These are phyloP conservation scores for Stegastes partitus DNA, from an alignment of 2,113 vertebrate genomes.

Conservation along the genomic window DNA sequence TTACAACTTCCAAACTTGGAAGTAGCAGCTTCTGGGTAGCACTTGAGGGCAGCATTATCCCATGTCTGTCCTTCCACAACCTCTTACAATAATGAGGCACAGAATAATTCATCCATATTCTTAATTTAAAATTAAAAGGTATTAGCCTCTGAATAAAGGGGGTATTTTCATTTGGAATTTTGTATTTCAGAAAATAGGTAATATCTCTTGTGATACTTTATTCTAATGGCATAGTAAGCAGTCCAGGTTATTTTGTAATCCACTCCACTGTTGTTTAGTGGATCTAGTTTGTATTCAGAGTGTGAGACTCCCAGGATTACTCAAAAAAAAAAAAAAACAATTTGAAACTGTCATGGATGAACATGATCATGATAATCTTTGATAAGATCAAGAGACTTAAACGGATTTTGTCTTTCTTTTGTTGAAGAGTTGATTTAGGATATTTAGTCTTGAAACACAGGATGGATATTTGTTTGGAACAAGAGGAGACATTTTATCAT, in stretches of 20 bases:
- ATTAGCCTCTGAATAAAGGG: slow-evolving; percentile 27
- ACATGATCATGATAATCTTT: slow-evolving; percentile 15
- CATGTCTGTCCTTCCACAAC: slow-evolving; percentile 30
- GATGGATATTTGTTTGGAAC: slow-evolving; percentile 6
- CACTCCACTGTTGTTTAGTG: slow-evolving; percentile 16
- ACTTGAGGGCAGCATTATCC: slow-evolving; percentile 80
- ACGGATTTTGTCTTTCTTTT: slow-evolving; percentile 37
- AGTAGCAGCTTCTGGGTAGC: slow-evolving; percentile 59
- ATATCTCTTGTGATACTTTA: slow-evolving; percentile 13
- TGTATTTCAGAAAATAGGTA: slow-evolving; percentile 30
- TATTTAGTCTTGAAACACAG: slow-evolving; percentile 1
- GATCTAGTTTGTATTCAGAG: slow-evolving; percentile 29
- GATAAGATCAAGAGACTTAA: slow-evolving; percentile 34
- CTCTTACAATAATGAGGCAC: slow-evolving; percentile 55
- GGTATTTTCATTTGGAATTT: slow-evolving; percentile 28
- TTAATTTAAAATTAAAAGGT: slow-evolving; percentile 52
- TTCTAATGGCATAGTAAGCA: slow-evolving; percentile 20
- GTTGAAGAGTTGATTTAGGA: slow-evolving; percentile 17
- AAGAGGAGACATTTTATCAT: neutral
- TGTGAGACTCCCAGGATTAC: slow-evolving; percentile 36
- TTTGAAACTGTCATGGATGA: slow-evolving; percentile 13
- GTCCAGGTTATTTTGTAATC: slow-evolving; percentile 33
- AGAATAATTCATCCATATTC: slow-evolving; percentile 42
- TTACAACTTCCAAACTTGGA: slow-evolving; percentile 40
- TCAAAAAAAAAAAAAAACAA: slow-evolving; percentile 24